Percentiles rank a stretch among this genome's conserved stretches.
These are phyloP conservation scores for Pelochelys cantorii DNA, from an alignment of 2,797 vertebrate genomes.

Conservation along the genomic window DNA sequence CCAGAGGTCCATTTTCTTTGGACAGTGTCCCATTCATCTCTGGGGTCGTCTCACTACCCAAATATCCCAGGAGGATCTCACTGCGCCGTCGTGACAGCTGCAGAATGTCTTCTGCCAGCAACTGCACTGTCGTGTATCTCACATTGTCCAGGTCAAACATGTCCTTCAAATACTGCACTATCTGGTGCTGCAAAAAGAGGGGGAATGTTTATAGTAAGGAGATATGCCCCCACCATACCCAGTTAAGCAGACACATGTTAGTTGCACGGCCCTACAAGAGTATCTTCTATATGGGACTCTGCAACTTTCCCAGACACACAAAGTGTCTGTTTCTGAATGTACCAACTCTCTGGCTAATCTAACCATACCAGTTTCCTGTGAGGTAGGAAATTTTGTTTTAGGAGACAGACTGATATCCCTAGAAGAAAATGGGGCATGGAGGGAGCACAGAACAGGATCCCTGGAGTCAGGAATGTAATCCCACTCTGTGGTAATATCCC, in stretches of 20 bases:
- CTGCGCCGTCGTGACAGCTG: conserved; percentile 95
- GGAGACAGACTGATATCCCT: neutral
- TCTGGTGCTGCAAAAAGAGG: conserved; percentile 89
- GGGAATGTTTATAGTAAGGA: neutral
- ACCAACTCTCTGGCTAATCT: neutral
- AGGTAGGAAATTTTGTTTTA: neutral
- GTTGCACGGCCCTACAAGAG: neutral
- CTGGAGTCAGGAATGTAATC: neutral
- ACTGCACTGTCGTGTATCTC: conserved; percentile 89
- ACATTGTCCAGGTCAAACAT: conserved; percentile 99
- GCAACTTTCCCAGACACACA: neutral
- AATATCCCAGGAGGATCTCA: conserved; percentile 93
- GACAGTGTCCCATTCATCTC: conserved; percentile 88
- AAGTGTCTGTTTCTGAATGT: neutral
- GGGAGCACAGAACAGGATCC: neutral
- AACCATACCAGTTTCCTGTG: neutral
- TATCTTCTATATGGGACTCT: neutral
- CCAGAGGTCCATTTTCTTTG: conserved; percentile 51
- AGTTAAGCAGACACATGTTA: neutral
- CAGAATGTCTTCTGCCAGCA: conserved; percentile 93
- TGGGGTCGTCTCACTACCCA: conserved; percentile 84
- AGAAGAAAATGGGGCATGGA: neutral
- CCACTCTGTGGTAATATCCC: neutral
- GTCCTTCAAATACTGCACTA: conserved; percentile 96
- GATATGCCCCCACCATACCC: neutral